A percentile compares a stretch with the other conserved stretches of the same genome.
These are phyloP conservation scores for Drosophila rellima DNA, from an alignment of 2,888 invertebrate genomes.

Conservation along the genomic window DNA sequence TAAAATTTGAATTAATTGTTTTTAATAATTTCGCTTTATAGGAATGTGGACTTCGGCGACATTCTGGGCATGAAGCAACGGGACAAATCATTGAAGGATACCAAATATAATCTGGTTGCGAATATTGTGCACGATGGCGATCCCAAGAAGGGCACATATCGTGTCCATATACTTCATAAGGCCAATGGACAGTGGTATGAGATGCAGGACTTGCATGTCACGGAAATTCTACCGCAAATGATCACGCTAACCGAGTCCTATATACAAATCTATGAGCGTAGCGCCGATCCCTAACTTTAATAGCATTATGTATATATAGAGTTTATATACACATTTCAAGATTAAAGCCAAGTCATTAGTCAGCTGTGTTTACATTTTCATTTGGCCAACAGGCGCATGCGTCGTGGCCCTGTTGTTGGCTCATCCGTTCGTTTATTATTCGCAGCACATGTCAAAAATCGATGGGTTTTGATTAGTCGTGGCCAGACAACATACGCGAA, in stretches of 20 bases:
- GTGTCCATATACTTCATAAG: constrained; percentile 96
- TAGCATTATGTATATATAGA: constrained; percentile 16
- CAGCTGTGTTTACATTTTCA: constrained; percentile 20
- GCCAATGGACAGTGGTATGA: constrained; percentile 94
- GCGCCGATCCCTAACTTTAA: constrained; percentile 61
- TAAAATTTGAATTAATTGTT: not conserved
- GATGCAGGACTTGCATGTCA: constrained; percentile 99
- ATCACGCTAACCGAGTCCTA: constrained; percentile 99
- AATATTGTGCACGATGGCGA: constrained; percentile 99
- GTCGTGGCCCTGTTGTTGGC: constrained; percentile 48
- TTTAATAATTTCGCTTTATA: constrained; percentile 85
- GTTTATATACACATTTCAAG: constrained; percentile 19
- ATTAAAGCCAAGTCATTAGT: constrained; percentile 20
- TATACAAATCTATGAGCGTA: constrained; percentile 93
- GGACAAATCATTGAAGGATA: constrained; percentile 90
- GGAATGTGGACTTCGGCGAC: constrained; percentile 98
- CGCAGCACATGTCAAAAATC: constrained; percentile 57
- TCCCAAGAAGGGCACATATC: constrained; percentile 96
- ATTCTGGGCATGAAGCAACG: constrained; percentile 94
- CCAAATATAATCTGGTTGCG: constrained; percentile 98
- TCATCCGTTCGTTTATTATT: constrained; percentile 14
- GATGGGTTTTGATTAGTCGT: constrained; percentile 53
- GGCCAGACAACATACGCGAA: constrained; percentile 5
- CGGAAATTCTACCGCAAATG: constrained; percentile 99
- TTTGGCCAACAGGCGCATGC: constrained; percentile 42